phyloP scores from a whole-genome alignment of 92 coral and sea anemone genomes.

The Zoanthus gigantus region DNA sequence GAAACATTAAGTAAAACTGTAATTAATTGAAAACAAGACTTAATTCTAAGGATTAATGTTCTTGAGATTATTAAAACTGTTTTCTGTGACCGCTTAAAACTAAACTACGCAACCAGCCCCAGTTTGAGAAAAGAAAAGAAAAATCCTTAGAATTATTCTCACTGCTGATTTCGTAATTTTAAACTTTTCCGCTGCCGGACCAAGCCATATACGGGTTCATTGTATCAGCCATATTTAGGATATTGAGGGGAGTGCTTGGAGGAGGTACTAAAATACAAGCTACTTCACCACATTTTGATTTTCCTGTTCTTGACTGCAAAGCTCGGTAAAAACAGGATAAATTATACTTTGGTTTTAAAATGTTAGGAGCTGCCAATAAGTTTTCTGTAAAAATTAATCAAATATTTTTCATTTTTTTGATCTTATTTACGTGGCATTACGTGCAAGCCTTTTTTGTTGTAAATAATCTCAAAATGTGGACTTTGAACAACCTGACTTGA shows the following conservation, averaged over 20 bases:
- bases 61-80: too few relatives aligned
- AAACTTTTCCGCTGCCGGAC: background rate
- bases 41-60: too few relatives aligned
- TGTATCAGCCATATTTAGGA: conserved; percentile 38
- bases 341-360: background rate
- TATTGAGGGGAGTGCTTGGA: conserved; percentile 30
- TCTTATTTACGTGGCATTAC: conserved; percentile 21
- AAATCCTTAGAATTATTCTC: too few relatives aligned
- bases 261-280: background rate
- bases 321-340: background rate
- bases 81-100: too few relatives aligned
- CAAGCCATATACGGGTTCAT: background rate
- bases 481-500: conserved; percentile 27
- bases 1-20: too few relatives aligned
- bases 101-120: too few relatives aligned
- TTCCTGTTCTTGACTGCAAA: too few relatives aligned
- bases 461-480: background rate
- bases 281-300: too few relatives aligned
- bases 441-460: background rate
- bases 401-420: background rate
- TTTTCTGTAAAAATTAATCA: too few relatives aligned
- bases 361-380: background rate
- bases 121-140: too few relatives aligned
- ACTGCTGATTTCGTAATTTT: background rate
- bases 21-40: too few relatives aligned